Conservation (phyloP, 2,113 vertebrate genomes). For the Festucalex cinctus region DNA sequence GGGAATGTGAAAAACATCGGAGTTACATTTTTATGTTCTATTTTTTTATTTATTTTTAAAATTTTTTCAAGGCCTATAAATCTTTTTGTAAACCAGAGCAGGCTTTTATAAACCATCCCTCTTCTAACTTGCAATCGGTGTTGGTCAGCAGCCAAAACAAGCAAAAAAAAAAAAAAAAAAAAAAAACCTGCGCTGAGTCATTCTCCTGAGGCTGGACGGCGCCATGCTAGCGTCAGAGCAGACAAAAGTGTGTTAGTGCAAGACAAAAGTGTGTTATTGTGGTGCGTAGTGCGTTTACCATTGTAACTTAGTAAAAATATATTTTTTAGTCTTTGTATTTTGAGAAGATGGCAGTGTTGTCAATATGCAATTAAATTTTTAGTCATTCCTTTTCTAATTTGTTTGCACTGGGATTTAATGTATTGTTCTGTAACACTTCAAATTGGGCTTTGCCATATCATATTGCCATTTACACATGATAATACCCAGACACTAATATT, state of each 20-base stretch:
- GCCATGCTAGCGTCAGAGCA: conserved; percentile 5
- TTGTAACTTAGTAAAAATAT: too few species aligned
- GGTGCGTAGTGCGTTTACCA: background rate
- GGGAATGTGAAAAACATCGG: background rate
- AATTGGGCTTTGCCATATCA: too few species aligned
- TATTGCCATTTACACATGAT: too few species aligned
- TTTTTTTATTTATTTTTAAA: background rate
- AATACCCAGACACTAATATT: too few species aligned
- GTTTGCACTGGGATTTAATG: too few species aligned
- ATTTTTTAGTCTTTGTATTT: too few species aligned
- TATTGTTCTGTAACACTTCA: too few species aligned
- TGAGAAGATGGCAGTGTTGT: too few species aligned
- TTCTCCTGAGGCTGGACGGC: conserved; percentile 11
- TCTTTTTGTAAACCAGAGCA: background rate
- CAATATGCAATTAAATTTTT: too few species aligned
- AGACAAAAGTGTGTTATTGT: background rate
- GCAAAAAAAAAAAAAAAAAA: background rate
- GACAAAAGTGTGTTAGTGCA: conserved; percentile 32
- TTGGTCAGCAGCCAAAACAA: conserved; percentile 18
- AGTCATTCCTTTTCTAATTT: too few species aligned
- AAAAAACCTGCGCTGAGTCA: conserved; percentile 19
- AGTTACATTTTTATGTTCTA: background rate
- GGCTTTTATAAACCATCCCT: conserved; percentile 16
- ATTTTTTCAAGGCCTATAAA: conserved; percentile 7
- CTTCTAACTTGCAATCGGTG: conserved; percentile 15